phyloP scores from a whole-genome alignment of 2,797 vertebrate genomes.

The Sebastes flavidus region DNA sequence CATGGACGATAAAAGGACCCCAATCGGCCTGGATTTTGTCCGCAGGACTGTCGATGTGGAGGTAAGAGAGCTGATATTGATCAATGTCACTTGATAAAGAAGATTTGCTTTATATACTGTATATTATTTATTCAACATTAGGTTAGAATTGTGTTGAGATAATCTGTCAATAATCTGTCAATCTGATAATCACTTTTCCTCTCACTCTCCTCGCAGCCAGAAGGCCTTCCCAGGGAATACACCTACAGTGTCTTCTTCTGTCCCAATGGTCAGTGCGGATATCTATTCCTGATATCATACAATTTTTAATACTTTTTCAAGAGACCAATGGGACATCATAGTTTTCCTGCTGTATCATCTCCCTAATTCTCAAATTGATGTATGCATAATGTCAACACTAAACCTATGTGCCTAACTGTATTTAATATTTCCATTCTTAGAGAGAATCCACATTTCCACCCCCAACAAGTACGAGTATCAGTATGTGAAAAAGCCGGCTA shows the following conservation, averaged over 20 bases:
- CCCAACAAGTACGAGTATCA: constrained; percentile 97
- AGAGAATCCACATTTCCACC: constrained; percentile 95
- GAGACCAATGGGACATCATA: not conserved
- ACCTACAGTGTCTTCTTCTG: constrained; percentile 97
- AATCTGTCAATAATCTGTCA: not conserved
- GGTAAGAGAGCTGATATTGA: constrained; percentile 72
- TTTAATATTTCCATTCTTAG: constrained; percentile 72
- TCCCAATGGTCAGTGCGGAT: constrained; percentile 87
- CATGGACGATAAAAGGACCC: constrained; percentile 79
- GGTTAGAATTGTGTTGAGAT: not conserved
- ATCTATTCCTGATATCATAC: not conserved
- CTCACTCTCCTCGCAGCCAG: constrained; percentile 81
- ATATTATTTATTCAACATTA: not conserved
- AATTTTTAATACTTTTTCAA: not conserved
- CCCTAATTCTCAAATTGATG: not conserved
- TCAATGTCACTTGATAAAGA: not conserved
- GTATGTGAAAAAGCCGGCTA: constrained; percentile 89
- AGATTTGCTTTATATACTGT: not conserved
- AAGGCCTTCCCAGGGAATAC: constrained; percentile 90
- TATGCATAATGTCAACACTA: not conserved
- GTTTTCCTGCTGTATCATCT: not conserved
- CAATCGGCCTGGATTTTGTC: constrained; percentile 84
- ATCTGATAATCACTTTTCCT: not conserved
- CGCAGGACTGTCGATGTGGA: constrained; percentile 89
- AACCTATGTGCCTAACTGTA: not conserved